phyloP scores from a whole-genome alignment of 2,113 vertebrate species.

The Carollia perspicillata region DNA sequence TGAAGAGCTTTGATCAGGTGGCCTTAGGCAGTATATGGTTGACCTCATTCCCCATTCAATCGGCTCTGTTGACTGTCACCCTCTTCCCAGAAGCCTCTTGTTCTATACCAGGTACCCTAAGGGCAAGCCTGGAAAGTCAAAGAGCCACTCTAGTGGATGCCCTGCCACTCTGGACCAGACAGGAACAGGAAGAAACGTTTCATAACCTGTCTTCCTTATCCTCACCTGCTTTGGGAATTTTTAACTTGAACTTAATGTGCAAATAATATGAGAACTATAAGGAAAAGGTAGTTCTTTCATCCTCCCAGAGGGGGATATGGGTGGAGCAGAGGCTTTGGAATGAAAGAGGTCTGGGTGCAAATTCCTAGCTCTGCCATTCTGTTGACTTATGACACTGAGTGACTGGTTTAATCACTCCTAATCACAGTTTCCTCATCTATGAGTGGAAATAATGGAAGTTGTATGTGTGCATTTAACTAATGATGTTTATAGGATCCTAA shows the following conservation, averaged over 20 bases:
- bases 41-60: not conserved
- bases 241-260: conserved; percentile 31
- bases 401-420: not conserved
- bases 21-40: conserved; percentile 55
- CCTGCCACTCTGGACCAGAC: not conserved
- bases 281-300: not conserved
- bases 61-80: conserved; percentile 10
- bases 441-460: not conserved
- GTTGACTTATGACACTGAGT: not conserved
- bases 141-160: not conserved
- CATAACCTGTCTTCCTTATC: not conserved
- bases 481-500: not conserved
- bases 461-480: not conserved
- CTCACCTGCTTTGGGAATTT: not conserved
- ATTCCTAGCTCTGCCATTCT: not conserved
- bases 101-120: conserved; percentile 47
- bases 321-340: not conserved
- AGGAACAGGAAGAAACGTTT: not conserved
- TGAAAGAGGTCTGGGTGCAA: not conserved
- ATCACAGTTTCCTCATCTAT: not conserved
- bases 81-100: conserved; percentile 18
- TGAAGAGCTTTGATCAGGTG: conserved; percentile 58
- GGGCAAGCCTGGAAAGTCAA: conserved; percentile 46
- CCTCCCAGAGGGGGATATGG: not conserved
- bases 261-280: not conserved